Evolutionary conservation across 92 coral and sea anemone species (phyloP), one percentile per base, ranked within the genome.

Genomic region (Porites cylindrica): DNA sequence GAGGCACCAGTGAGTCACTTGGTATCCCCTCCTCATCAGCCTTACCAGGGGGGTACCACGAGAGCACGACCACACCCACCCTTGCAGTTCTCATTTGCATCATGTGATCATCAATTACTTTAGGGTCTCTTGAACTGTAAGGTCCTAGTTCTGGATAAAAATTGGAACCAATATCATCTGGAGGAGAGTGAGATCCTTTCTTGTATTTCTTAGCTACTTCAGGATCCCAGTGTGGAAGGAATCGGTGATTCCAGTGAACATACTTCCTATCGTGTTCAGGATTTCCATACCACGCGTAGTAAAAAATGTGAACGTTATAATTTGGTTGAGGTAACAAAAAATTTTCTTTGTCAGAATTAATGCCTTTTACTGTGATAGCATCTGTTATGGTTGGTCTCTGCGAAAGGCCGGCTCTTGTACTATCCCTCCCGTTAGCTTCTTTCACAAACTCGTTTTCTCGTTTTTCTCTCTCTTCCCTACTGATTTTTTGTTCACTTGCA

Each of bases 211-310:
- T 78, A 19, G 96, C 97, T 63, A 97, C 86, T 26, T 88, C 82
- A 2, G 89, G 79, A 59, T 93, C 82, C 99, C 99, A 97, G 87
- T 97, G 99, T 1, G 96, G 94, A n/a, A 97, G 85, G 64, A 85
- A 91, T 77, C 89, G 63, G 56, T 97, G 99, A 91, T 97, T 95
- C 99, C 99, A 97, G 65, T 97, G 99, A 16, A 97, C 32, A 68
- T 88, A 97, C 71, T 87, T 90, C 11, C 97, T 97, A 81, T 97
- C 97, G 10, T 78, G 76, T 26, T 82, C 59, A 6, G 97, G 98
- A 66, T 97, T 95, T 32, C 99, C 99, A 78, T 97, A 97, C 99
- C 99, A 97, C 0, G 94, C 96, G 51, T 97, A 97, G 81, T 97
- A 97, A 88, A 97, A 97, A 51, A 92, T 92, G 71, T 97, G 99